phyloP scores from a whole-genome alignment of 2,888 invertebrate species.

The Drosophila rubida region DNA sequence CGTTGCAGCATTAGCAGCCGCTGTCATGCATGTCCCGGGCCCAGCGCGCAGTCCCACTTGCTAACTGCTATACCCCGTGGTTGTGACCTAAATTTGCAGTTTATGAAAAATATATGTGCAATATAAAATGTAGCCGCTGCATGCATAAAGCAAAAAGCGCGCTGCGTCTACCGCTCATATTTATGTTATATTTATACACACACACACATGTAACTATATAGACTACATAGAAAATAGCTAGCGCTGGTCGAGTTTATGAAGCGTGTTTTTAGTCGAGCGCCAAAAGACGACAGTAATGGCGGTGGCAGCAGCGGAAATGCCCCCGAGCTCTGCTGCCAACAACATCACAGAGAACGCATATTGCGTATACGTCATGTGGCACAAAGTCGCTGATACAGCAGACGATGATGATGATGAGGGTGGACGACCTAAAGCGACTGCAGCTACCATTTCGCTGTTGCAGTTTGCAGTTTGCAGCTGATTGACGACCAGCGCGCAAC shows the following conservation, averaged over 20 bases:
- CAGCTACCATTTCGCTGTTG: background rate
- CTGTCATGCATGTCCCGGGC: slow-evolving; percentile 42
- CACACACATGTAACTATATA: slow-evolving; percentile 3
- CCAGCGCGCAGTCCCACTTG: slow-evolving; percentile 16
- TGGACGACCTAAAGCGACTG: slow-evolving; percentile 9
- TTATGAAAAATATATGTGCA: slow-evolving; percentile 77
- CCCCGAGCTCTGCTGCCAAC: slow-evolving; percentile 40
- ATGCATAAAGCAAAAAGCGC: slow-evolving; percentile 64
- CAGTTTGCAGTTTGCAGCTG: slow-evolving; percentile 21
- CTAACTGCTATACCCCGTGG: slow-evolving; percentile 63
- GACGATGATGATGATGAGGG: slow-evolving; percentile 2
- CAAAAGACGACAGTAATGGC: slow-evolving; percentile 65
- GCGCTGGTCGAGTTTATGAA: slow-evolving; percentile 35
- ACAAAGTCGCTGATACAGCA: slow-evolving; percentile 11
- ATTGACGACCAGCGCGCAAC: slow-evolving; percentile 12
- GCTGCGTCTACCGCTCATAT: slow-evolving; percentile 39
- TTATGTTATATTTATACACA: slow-evolving; percentile 55
- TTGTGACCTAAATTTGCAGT: slow-evolving; percentile 74
- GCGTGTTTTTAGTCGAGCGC: slow-evolving; percentile 39
- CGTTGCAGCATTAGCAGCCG: slow-evolving; percentile 64
- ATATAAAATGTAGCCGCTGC: slow-evolving; percentile 62
- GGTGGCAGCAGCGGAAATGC: slow-evolving; percentile 56
- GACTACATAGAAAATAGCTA: slow-evolving; percentile 19
- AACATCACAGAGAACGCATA: slow-evolving; percentile 41
- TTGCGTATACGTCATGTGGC: slow-evolving; percentile 48